Evolutionary conservation across 2,113 vertebrate genomes (phyloP).

Genomic region (Arothron firmamentum): DNA sequence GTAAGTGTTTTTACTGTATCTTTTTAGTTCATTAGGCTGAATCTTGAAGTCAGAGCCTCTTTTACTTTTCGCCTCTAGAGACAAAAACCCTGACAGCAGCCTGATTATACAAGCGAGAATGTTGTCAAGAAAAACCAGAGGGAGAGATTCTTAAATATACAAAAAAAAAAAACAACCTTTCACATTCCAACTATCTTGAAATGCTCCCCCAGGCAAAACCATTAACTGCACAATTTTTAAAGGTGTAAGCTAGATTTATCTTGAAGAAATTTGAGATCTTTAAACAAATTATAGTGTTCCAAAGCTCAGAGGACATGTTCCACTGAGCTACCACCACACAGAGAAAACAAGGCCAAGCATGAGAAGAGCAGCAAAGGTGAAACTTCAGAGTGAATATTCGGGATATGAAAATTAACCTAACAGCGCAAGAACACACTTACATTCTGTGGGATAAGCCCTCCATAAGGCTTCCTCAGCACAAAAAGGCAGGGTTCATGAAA

Average conservation of each 20-base stretch:
- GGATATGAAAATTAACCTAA: background rate
- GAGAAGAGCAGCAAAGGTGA: constrained; percentile 7
- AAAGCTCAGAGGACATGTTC: background rate
- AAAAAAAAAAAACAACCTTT: constrained; percentile 1
- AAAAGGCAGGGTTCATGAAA: constrained; percentile 12
- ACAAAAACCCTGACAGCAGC: constrained; percentile 32
- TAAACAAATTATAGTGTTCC: constrained; percentile 15
- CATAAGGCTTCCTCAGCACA: too few species aligned
- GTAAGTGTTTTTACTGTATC: constrained; percentile 9
- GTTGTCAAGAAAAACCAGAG: constrained; percentile 1
- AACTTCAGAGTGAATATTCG: background rate
- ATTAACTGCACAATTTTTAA: constrained; percentile 11
- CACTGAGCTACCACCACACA: background rate
- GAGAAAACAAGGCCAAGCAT: too few species aligned
- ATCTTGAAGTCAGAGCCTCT: constrained; percentile 20
- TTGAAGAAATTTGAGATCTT: background rate
- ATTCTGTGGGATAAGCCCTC: too few species aligned
- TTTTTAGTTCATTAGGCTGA: constrained; percentile 24
- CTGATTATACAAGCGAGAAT: constrained; percentile 29
- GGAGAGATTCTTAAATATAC: background rate
- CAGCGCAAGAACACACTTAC: too few species aligned
- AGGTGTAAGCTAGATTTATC: background rate
- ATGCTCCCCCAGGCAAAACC: constrained; percentile 10
- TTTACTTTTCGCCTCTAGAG: constrained; percentile 9
- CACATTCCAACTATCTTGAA: constrained; percentile 15